Percentiles rank a stretch among this genome's conserved stretches.
phyloP scores from a whole-genome alignment of 1,140 invertebrate species.

The Dendroctonus ponderosae region DNA sequence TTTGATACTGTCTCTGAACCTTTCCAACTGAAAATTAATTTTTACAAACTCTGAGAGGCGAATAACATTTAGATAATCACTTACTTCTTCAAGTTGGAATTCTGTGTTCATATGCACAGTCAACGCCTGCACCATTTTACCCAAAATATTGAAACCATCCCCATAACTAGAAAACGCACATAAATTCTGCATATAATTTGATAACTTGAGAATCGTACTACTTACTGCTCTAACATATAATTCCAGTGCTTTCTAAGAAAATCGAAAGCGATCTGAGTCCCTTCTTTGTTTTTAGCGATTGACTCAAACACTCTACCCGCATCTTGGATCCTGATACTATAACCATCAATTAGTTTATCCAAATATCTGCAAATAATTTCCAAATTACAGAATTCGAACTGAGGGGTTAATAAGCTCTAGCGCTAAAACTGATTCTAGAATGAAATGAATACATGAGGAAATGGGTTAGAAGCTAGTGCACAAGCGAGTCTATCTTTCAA shows the following conservation, averaged over 20 bases:
- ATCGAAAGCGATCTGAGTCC: conserved; percentile 59
- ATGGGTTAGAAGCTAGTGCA: neutral
- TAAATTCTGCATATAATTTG: neutral
- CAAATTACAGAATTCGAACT: conserved; percentile 20
- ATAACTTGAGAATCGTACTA: conserved; percentile 19
- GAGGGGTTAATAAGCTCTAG: conserved; percentile 19
- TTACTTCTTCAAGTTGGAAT: conserved; percentile 46
- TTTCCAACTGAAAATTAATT: conserved; percentile 39
- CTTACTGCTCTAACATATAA: conserved; percentile 43
- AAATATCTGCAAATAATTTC: conserved; percentile 54
- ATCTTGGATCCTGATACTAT: conserved; percentile 71
- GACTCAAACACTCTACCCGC: conserved; percentile 60
- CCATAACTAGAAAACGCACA: conserved; percentile 49
- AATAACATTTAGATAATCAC: neutral
- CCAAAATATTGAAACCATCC: conserved; percentile 55
- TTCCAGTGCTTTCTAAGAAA: conserved; percentile 47
- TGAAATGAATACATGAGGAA: neutral
- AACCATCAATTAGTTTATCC: conserved; percentile 58
- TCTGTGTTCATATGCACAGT: conserved; percentile 55
- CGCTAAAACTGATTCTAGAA: conserved; percentile 25
- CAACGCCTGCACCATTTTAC: conserved; percentile 54
- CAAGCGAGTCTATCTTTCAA: no score
- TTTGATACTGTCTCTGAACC: conserved; percentile 42
- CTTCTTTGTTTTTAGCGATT: conserved; percentile 58
- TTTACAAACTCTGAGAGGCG: neutral